Conservation (phyloP, 2,113 vertebrate genomes). For the Lophura nycthemera region DNA sequence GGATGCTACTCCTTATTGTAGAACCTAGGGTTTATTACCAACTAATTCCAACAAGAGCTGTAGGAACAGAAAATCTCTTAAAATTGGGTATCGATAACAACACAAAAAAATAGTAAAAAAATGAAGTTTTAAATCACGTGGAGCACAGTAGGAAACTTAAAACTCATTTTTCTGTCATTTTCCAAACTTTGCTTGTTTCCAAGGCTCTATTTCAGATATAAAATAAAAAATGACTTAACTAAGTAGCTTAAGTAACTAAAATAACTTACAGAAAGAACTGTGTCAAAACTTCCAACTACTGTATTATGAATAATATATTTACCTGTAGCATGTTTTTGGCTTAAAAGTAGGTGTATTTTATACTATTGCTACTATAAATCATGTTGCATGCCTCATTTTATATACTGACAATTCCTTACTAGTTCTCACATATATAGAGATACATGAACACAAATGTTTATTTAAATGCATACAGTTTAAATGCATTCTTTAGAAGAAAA, state of each 20-base stretch:
- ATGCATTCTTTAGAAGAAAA: neutral
- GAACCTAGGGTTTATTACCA: neutral
- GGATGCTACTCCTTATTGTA: neutral
- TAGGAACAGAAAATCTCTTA: neutral
- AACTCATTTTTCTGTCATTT: neutral
- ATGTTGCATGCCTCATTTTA: neutral
- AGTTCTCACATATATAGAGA: neutral
- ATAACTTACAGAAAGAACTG: neutral
- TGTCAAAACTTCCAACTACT: neutral
- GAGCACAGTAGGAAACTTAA: neutral
- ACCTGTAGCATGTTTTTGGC: neutral
- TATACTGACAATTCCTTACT: neutral
- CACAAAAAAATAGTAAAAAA: neutral
- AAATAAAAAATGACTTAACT: neutral
- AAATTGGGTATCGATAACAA: neutral
- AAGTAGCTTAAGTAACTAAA: too few species aligned
- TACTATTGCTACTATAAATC: neutral
- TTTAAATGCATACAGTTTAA: neutral
- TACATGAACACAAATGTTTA: rapidly evolving
- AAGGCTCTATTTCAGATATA: neutral
- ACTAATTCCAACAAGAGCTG: neutral
- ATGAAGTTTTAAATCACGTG: neutral
- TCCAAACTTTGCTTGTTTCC: neutral
- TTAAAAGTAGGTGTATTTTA: neutral
- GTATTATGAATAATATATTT: neutral